A percentile compares a stretch with the other conserved stretches of the same genome.
phyloP scores from a whole-genome alignment of 2,113 vertebrate species.

The Elephas maximus region DNA sequence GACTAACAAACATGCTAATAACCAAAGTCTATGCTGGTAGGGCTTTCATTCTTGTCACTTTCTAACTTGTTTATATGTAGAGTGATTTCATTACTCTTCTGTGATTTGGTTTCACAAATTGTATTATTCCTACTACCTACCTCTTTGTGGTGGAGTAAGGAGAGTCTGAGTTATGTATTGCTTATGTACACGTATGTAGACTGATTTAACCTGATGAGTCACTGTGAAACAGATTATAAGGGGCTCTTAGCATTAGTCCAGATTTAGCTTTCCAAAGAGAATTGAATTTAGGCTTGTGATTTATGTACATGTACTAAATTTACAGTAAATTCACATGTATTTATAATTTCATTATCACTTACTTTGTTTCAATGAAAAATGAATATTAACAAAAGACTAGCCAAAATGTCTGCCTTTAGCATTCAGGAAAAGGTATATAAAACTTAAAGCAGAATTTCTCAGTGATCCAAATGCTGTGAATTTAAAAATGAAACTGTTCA shows the following conservation, averaged over 20 bases:
- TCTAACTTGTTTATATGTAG: not conserved
- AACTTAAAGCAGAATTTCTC: not conserved
- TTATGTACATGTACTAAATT: slow-evolving; percentile 23
- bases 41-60: not conserved
- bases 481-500: slow-evolving; percentile 29
- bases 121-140: not conserved
- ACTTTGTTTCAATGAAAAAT: slow-evolving; percentile 46
- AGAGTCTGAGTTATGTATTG: not conserved
- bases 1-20: not conserved
- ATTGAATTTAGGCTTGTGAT: slow-evolving; percentile 10
- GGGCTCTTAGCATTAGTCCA: slow-evolving; percentile 20
- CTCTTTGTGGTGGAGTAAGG: not conserved
- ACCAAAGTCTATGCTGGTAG: not conserved
- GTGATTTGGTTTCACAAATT: slow-evolving; percentile 9
- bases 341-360: slow-evolving; percentile 34
- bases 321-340: slow-evolving; percentile 51
- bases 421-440: not conserved
- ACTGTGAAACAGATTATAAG: not conserved
- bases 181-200: not conserved
- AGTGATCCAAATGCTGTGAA: not conserved
- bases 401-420: slow-evolving; percentile 12
- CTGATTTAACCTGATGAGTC: slow-evolving; percentile 48
- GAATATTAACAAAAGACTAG: slow-evolving; percentile 10
- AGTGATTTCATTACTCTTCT: not conserved
- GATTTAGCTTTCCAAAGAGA: slow-evolving; percentile 55